phyloP scores from a whole-genome alignment of 2,113 vertebrate genomes.

The Festucalex cinctus region DNA sequence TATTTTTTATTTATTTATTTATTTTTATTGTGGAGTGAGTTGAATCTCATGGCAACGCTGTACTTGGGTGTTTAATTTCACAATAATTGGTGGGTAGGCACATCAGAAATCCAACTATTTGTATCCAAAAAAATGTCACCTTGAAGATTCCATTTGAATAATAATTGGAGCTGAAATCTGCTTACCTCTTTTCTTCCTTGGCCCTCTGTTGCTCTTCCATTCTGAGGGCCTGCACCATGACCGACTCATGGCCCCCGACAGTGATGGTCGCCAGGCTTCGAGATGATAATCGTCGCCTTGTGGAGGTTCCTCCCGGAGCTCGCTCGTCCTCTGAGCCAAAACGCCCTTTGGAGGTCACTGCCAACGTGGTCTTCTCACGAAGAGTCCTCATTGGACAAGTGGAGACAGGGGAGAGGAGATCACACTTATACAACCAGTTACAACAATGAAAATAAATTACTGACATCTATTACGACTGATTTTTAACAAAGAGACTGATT shows the following conservation, averaged over 20 bases:
- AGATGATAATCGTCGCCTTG: conserved; percentile 81
- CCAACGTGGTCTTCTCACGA: conserved; percentile 89
- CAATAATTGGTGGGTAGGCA: too few relatives aligned
- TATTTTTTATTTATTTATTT: too few relatives aligned
- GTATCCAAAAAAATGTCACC: too few relatives aligned
- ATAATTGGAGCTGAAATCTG: not conserved
- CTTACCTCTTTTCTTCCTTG: conserved; percentile 93
- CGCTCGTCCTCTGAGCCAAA: conserved; percentile 87
- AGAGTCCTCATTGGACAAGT: conserved; percentile 73
- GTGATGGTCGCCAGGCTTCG: conserved; percentile 82
- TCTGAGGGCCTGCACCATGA: conserved; percentile 90
- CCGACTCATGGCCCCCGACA: conserved; percentile 83
- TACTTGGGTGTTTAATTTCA: too few relatives aligned
- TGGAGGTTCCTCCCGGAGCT: conserved; percentile 75
- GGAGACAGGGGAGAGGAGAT: not conserved
- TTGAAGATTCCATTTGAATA: too few relatives aligned
- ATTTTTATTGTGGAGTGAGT: too few relatives aligned
- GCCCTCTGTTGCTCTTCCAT: conserved; percentile 89
- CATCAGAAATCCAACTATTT: too few relatives aligned
- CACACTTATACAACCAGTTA: not conserved
- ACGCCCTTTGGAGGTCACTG: conserved; percentile 85
- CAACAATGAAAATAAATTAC: not conserved
- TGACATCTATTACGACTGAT: not conserved
- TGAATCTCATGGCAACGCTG: too few relatives aligned
- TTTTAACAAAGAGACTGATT: not conserved